These are phyloP conservation scores for Xylota sylvarum DNA, from an alignment of 2,888 invertebrate genomes.

Conservation along the genomic window DNA sequence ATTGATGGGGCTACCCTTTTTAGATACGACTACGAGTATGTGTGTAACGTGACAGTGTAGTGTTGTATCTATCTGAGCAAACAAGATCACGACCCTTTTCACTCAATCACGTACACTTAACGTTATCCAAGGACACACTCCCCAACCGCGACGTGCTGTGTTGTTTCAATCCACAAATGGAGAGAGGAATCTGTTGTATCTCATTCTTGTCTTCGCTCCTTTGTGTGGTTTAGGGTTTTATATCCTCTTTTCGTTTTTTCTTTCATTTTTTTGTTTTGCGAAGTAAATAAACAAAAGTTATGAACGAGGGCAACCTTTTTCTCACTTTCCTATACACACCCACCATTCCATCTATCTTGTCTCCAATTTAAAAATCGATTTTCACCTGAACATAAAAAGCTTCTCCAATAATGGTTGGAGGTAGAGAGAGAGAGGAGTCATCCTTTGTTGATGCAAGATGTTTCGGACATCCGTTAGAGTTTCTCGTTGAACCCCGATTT, in stretches of 20 bases:
- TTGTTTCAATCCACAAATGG: background rate
- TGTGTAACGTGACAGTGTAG: slow-evolving; percentile 9
- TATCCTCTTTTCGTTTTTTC: slow-evolving; percentile 17
- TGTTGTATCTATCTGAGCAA: slow-evolving; percentile 58
- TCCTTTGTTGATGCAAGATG: slow-evolving; percentile 55
- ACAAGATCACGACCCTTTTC: slow-evolving; percentile 76
- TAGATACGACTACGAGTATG: slow-evolving; percentile 25
- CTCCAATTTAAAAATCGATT: slow-evolving; percentile 56
- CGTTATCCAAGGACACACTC: slow-evolving; percentile 68
- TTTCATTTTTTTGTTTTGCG: slow-evolving; percentile 15
- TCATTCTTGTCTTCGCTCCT: slow-evolving; percentile 29
- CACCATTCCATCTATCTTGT: background rate
- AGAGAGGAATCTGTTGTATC: slow-evolving; percentile 18
- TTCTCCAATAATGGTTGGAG: background rate
- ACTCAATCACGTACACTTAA: slow-evolving; percentile 73
- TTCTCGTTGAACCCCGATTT: slow-evolving; percentile 28
- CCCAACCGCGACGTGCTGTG: background rate
- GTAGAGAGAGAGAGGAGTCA: background rate
- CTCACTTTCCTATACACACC: slow-evolving; percentile 2
- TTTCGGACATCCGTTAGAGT: slow-evolving; percentile 67
- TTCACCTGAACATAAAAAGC: slow-evolving; percentile 39
- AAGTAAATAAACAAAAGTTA: slow-evolving; percentile 44
- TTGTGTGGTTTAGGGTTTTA: slow-evolving; percentile 30
- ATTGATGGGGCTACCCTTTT: slow-evolving; percentile 57
- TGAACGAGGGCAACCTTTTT: slow-evolving; percentile 32